These are phyloP conservation scores for Lepidothrix coronata DNA, from an alignment of 2,113 vertebrate species.

Conservation along the genomic window DNA sequence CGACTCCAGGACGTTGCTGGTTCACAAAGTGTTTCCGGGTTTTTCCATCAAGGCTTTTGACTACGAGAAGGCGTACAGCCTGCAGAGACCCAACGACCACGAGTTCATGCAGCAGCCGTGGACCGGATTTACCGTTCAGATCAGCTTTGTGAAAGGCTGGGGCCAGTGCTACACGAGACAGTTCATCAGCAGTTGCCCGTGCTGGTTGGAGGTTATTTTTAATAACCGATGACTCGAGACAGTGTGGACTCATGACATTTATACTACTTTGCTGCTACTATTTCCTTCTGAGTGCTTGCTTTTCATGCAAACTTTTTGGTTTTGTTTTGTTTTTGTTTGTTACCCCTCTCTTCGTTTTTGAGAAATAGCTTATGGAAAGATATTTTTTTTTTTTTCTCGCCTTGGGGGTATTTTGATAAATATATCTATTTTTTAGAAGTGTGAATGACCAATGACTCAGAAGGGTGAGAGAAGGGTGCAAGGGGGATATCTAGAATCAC, in stretches of 20 bases:
- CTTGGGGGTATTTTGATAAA: constrained; percentile 36
- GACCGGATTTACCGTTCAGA: constrained; percentile 96
- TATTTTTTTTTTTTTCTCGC: background rate
- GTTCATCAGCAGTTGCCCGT: constrained; percentile 99
- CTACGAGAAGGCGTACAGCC: constrained; percentile 93
- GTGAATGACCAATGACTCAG: constrained; percentile 66
- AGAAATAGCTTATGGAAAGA: constrained; percentile 77
- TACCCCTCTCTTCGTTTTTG: background rate
- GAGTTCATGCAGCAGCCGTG: constrained; percentile 97
- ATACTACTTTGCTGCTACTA: constrained; percentile 82
- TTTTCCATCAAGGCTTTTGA: constrained; percentile 99
- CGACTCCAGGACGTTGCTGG: constrained; percentile 93
- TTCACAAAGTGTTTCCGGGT: constrained; percentile 98
- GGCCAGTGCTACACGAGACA: constrained; percentile 99
- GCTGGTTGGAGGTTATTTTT: constrained; percentile 98
- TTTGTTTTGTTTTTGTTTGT: background rate
- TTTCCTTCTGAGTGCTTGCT: constrained; percentile 81
- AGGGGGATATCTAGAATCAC: background rate
- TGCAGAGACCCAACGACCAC: constrained; percentile 96
- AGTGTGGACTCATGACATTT: constrained; percentile 47
- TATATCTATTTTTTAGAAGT: constrained; percentile 13
- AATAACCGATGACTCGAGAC: constrained; percentile 87
- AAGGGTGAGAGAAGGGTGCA: background rate
- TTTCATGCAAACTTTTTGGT: constrained; percentile 70
- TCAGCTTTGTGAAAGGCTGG: constrained; percentile 99